Percentiles rank a stretch among this genome's conserved stretches.
Conservation (phyloP, 2,113 vertebrate species). For the Hipposideros armiger region DNA sequence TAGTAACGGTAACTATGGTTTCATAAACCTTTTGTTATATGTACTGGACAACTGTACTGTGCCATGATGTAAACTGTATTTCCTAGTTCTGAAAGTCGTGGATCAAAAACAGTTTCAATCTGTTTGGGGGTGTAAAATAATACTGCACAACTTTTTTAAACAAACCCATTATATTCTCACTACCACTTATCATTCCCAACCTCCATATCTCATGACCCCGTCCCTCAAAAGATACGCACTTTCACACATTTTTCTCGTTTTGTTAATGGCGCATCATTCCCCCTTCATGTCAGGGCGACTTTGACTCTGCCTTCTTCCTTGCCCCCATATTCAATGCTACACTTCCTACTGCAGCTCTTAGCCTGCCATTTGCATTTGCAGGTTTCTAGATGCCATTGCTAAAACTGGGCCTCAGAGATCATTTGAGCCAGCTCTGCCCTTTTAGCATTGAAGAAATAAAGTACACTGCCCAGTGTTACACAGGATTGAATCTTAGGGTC, state of each 20-base stretch:
- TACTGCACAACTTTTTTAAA: not conserved
- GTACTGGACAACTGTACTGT: not conserved
- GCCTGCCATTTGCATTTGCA: not conserved
- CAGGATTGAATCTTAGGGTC: not conserved
- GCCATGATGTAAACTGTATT: not conserved
- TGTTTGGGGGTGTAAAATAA: not conserved
- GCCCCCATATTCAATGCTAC: not conserved
- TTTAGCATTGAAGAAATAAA: not conserved
- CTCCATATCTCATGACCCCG: not conserved
- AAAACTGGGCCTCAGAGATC: not conserved
- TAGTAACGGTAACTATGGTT: not conserved
- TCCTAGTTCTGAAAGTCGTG: not conserved
- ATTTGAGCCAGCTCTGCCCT: not conserved
- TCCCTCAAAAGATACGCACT: not conserved
- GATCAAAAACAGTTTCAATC: conserved; percentile 12
- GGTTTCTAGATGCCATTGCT: not conserved
- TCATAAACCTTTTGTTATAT: conserved; percentile 2
- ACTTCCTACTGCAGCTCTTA: not conserved
- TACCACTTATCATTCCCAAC: not conserved
- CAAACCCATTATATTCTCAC: not conserved
- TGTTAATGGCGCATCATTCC: not conserved
- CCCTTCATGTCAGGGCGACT: not conserved
- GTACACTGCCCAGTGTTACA: not conserved
- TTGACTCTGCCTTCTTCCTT: not conserved
- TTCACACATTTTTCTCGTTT: not conserved